phyloP scores from a whole-genome alignment of 2,888 invertebrate genomes.

The Strigamia crassipes region DNA sequence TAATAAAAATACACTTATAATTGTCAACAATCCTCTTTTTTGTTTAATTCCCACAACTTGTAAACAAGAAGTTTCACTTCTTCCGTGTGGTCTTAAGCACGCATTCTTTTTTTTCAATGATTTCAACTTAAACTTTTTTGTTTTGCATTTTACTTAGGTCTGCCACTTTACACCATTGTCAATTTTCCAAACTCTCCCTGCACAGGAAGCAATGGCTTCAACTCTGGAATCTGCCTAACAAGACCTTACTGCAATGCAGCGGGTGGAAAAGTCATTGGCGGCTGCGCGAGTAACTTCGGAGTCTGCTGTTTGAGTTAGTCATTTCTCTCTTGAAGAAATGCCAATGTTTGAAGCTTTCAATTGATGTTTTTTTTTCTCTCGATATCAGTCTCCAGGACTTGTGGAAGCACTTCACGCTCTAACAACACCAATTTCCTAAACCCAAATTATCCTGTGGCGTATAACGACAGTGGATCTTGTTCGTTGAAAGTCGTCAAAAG shows the following conservation, averaged over 20 bases:
- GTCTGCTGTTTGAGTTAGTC: not conserved
- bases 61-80: no score
- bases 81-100: no score
- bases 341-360: not conserved
- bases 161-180: not conserved
- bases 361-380: not conserved
- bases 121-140: not conserved
- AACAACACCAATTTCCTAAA: conserved; percentile 1
- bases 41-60: no score
- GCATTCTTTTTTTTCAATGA: no score
- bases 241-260: not conserved
- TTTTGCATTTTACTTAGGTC: not conserved
- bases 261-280: not conserved
- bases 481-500: not conserved
- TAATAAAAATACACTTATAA: no score
- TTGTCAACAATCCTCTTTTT: no score
- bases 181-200: not conserved
- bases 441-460: not conserved
- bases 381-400: not conserved
- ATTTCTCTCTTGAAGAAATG: not conserved
- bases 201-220: not conserved
- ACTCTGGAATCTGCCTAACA: not conserved
- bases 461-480: not conserved
- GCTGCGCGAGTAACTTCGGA: not conserved
- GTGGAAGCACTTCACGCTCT: not conserved